Evolutionary conservation across 2,113 vertebrate species (phyloP), one percentile per base, ranked within the genome.

Genomic region (Podocnemis expansa): DNA sequence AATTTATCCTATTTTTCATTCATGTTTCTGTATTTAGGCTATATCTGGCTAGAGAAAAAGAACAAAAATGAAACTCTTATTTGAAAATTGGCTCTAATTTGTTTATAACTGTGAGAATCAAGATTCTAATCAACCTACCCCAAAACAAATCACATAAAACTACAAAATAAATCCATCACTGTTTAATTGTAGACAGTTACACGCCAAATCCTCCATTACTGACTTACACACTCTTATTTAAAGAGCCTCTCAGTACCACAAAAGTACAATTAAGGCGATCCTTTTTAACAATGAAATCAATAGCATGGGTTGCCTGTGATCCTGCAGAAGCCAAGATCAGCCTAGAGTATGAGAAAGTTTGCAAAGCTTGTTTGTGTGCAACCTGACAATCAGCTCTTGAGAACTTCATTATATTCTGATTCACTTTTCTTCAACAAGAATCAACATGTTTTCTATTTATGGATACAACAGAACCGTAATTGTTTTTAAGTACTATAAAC

Each of bases 201-300:
- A 83, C 75, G 6, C 80, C 84, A 84, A 89, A n/a, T 80, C 86
- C 12, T 76, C 73, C 27, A 76, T 85, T 90, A 78, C 41, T 41
- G 6, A 43, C 84, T 41, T 92, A 91, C 70, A 31, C 3, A 1
- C 89, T 94, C 95, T 92, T 93, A 90, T 11, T 92, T 79, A 82
- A 78, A 93, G 96, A 73, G 22, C 4, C 34, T 38, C 24, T 91
- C 80, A 87, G 82, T 49, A 87, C 0, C 0, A 6, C 52, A 93
- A 34, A 27, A 86, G 0, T 6, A 82, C 22, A 16, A 4, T 22
- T 56, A 45, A 6, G 43, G 79, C 89, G 14, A 54, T 22, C 4
- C 25, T 27, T 0, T 17, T 4, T 4, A 82, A 27, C 56, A 81
- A 2, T 47, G 7, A 70, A 78, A 76, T 78, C 10, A 86, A 31